Base-by-base conservation (phyloP, 1,140 invertebrate genomes). In the Babylonia areolata region DNA sequence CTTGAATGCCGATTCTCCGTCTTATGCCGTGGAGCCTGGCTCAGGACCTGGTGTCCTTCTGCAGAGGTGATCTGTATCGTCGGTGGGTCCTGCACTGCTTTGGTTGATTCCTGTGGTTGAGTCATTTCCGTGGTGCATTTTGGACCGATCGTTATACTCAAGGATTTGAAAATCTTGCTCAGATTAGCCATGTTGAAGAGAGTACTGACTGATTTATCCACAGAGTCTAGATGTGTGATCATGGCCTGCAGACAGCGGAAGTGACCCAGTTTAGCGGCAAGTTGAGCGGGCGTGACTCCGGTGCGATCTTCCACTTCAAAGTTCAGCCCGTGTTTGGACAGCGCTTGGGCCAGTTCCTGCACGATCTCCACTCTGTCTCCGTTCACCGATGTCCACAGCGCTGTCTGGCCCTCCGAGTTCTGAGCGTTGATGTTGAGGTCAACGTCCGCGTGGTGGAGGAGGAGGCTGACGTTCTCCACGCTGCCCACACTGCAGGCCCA, bases 231-330 rank as follows among this genome's bases (percentile, higher is more conserved):
- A 23, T 77, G 75, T 5, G 17, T 40, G 75, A 77, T 1, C 35
- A 77, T 77, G 15, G 28, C 75, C 3, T 31, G 75, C 28, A 80
- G 37, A 80, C 78, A 80, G 78, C 33, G n/a, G 31, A 33, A 54
- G 33, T 54, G 78, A 40, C 78, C 78, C 40, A 51, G 42, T 39
- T 46, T 80, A 28, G 46, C 46, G 3, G 78, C 78, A 3, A 40
- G 78, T 40, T 46, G 40, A 28, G 78, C 78, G 3, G 78, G 78
- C 42, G 78, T 80, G 39, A 80, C 46, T 35, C 78, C 78, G 9
- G 20, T 5, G 31, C 11, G n/a, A 42, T 80, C 78, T n/a, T 28
- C 11, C 5, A 80, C 78, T 42, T 80, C 78, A 3, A 80, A 33
- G n/a, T 51, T 33, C 78, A 54, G 20, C 28, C 31, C 28, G 5